phyloP scores from a whole-genome alignment of 2,113 vertebrate species.

The Seriola aureovittata region DNA sequence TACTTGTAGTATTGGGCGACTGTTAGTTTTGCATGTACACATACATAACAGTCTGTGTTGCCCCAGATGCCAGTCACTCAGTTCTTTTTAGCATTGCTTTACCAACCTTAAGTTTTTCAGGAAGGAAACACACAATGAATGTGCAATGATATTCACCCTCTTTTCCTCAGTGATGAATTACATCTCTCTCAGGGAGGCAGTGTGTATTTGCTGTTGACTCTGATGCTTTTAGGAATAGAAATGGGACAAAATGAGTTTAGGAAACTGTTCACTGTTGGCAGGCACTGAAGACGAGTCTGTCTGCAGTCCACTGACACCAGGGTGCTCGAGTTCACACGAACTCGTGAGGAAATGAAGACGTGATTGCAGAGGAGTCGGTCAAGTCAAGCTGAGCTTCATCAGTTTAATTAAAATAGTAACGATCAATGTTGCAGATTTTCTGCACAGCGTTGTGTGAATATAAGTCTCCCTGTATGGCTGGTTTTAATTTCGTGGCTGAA shows the following conservation, averaged over 20 bases:
- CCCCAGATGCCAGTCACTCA: background rate
- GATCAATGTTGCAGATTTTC: conserved; percentile 22
- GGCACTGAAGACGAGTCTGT: conserved; percentile 14
- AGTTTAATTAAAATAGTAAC: conserved; percentile 47
- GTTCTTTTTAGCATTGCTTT: background rate
- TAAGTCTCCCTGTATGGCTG: conserved; percentile 16
- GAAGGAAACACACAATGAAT: background rate
- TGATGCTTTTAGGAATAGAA: conserved; percentile 34
- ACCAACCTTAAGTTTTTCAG: background rate
- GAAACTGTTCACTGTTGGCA: conserved; percentile 4
- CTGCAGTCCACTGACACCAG: conserved; percentile 13
- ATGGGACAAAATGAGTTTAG: background rate
- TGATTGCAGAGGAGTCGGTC: conserved; percentile 20
- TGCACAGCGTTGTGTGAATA: conserved; percentile 19
- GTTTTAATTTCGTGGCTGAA: conserved; percentile 53
- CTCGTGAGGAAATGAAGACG: conserved; percentile 13
- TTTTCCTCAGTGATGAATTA: conserved; percentile 13
- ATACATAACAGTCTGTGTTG: too few relatives aligned
- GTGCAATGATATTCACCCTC: conserved; percentile 9
- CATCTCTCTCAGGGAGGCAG: conserved; percentile 1
- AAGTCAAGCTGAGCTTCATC: conserved; percentile 32
- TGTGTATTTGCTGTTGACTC: conserved; percentile 5
- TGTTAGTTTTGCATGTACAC: background rate
- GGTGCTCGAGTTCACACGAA: conserved; percentile 19
- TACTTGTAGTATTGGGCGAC: background rate